Conservation (phyloP, 2,797 vertebrate genomes). For the Xyrichtys novacula region DNA sequence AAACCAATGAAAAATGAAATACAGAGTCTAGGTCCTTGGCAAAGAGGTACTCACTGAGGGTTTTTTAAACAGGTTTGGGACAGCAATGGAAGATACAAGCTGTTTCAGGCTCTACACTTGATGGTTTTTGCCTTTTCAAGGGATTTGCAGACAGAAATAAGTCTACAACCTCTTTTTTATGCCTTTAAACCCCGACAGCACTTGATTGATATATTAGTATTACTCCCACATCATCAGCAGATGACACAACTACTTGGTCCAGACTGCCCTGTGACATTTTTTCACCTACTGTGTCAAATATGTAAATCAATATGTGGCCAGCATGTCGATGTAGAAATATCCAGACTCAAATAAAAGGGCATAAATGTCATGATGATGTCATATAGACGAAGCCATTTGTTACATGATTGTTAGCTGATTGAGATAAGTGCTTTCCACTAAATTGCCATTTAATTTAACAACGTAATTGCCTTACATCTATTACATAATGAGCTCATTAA, state of each 20-base stretch:
- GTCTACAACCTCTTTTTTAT: neutral
- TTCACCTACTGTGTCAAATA: neutral
- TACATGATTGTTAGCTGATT: neutral
- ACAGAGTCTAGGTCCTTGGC: neutral
- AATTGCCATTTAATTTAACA: constrained; percentile 2
- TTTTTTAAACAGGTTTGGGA: too few relatives aligned
- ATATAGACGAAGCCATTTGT: neutral
- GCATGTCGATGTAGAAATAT: neutral
- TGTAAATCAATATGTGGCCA: neutral
- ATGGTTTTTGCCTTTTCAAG: constrained; percentile 1
- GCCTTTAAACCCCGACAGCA: neutral
- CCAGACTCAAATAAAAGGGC: neutral
- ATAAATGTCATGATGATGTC: neutral
- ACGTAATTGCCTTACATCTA: constrained; percentile 23
- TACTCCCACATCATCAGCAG: neutral
- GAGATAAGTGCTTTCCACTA: neutral
- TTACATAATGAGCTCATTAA: constrained; percentile 20
- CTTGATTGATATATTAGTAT: neutral
- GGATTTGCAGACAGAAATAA: neutral
- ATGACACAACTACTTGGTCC: neutral
- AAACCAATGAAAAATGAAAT: neutral
- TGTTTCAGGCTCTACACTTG: too few relatives aligned
- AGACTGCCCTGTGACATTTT: neutral
- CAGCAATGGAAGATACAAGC: too few relatives aligned
- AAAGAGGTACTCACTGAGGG: neutral